These are phyloP conservation scores for Mesitornis unicolor DNA, from an alignment of 2,113 vertebrate genomes.

Conservation along the genomic window DNA sequence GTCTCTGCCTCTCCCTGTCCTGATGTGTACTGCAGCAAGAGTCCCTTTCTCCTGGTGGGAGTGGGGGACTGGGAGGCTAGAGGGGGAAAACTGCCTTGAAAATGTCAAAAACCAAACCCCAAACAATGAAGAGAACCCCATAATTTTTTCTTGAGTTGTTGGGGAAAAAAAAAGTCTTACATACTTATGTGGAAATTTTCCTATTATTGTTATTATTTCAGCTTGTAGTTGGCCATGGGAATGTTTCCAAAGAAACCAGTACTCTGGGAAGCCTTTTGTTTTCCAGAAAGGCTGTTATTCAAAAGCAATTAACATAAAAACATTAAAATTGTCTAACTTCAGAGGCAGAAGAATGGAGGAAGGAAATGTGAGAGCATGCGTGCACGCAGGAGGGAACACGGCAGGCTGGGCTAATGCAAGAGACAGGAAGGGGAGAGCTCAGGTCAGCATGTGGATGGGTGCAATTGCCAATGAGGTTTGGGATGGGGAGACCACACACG, in stretches of 20 bases:
- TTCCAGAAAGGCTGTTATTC: slow-evolving; percentile 34
- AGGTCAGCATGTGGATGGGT: accelerated
- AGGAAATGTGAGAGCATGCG: neutral
- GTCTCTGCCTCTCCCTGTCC: neutral
- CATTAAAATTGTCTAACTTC: slow-evolving; percentile 14
- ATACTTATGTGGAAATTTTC: slow-evolving; percentile 11
- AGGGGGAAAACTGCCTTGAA: neutral
- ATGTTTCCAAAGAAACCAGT: slow-evolving; percentile 30
- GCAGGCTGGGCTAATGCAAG: neutral
- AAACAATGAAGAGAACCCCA: neutral
- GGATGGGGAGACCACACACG: neutral
- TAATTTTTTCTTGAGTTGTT: neutral
- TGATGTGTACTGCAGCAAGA: neutral
- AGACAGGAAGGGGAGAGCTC: neutral
- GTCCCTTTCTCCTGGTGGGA: neutral
- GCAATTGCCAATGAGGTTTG: accelerated
- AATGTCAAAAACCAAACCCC: neutral
- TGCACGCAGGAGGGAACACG: accelerated
- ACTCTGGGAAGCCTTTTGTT: slow-evolving; percentile 49
- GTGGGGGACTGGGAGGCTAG: neutral
- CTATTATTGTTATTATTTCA: slow-evolving; percentile 50
- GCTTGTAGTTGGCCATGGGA: slow-evolving; percentile 33
- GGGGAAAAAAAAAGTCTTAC: neutral
- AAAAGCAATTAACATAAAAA: slow-evolving; percentile 47
- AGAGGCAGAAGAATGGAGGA: neutral